Base-by-base conservation (phyloP, 2,888 invertebrate species). In the Ctenicera cuprea region DNA sequence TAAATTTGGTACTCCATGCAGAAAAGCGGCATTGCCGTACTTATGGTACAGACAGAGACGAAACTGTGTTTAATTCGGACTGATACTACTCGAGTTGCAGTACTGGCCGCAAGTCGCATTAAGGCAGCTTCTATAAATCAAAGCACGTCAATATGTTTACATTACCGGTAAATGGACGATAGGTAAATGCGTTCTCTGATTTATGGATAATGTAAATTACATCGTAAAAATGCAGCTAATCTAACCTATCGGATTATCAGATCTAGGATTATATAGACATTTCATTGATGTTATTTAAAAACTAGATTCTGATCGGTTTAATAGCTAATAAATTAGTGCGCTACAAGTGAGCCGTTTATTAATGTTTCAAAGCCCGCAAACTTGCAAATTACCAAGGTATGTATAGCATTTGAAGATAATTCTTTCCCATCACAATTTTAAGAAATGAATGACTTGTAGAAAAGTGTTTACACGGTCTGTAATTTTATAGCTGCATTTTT, bases 71-170 rank as follows among this genome's bases (percentile, higher is more conserved):
- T 61, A 38, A 69, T 57, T 69, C 59, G 30, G 26, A 62, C 33
- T 16, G 59, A 48, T 48, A 62, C 52, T 69, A 20, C 26, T 69
- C 67, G 76, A 70, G 75, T 75, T 63, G 71, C 64, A 64, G 72
- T 54, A 48, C 61, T 67, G 76, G 77, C 78, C 77, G 62, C 79
- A 81, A 79, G 79, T 79, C 79, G 78, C 80, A 82, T 82, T 80
- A 82, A 80, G 79, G 79, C 71, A 54, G 79, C 80, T 77, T 79
- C 82, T 81, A 83, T 84, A 83, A 84, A 84, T 84, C 84, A 84
- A 80, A 80, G 75, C 77, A 75, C 79, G 83, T 83, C 84, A 82
- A 84, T 85, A 83, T 85, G 84, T 85, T 84, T 85, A 83, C 83
- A 84, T 84, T 84, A 84, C 80, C 83, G 81, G 82, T 79, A 83